These are phyloP conservation scores for Corydoras maculifer DNA, from an alignment of 2,113 vertebrate species.

Conservation along the genomic window DNA sequence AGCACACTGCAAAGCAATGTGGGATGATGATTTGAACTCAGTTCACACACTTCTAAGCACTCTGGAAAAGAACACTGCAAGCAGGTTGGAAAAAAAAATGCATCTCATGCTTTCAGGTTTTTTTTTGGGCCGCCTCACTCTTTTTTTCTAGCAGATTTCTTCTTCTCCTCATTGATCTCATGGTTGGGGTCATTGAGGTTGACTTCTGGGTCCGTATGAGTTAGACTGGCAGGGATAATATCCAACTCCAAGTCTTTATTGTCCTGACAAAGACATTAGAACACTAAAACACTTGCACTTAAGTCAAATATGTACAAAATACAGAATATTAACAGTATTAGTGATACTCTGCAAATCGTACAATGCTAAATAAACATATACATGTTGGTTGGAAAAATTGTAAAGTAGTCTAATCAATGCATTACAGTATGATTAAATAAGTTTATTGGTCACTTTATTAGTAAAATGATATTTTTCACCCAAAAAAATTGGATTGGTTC, in stretches of 20 bases:
- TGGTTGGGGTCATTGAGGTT: conserved; percentile 89
- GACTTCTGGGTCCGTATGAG: conserved; percentile 90
- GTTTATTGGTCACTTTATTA: no score
- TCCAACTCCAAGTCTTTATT: conserved; percentile 92
- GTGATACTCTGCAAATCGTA: no score
- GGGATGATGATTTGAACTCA: neutral
- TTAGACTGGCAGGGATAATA: conserved; percentile 92
- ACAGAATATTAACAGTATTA: no score
- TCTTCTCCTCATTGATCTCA: conserved; percentile 93
- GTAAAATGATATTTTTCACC: no score
- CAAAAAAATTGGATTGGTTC: no score
- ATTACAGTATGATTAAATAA: no score
- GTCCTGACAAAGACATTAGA: conserved; percentile 65
- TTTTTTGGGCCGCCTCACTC: conserved; percentile 70
- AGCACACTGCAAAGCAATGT: neutral
- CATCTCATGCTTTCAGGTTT: neutral
- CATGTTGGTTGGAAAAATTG: no score
- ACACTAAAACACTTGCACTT: neutral
- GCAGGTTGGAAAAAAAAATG: neutral
- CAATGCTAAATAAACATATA: no score
- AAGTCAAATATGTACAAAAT: no score
- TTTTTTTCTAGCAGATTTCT: conserved; percentile 92
- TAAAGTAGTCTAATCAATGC: no score
- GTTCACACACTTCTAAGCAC: no score
- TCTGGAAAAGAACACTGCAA: neutral